Percentiles rank a stretch among this genome's conserved stretches.
Evolutionary conservation across 2,113 vertebrate species (phyloP).

Genomic region (Phrynosoma platyrhinos): DNA sequence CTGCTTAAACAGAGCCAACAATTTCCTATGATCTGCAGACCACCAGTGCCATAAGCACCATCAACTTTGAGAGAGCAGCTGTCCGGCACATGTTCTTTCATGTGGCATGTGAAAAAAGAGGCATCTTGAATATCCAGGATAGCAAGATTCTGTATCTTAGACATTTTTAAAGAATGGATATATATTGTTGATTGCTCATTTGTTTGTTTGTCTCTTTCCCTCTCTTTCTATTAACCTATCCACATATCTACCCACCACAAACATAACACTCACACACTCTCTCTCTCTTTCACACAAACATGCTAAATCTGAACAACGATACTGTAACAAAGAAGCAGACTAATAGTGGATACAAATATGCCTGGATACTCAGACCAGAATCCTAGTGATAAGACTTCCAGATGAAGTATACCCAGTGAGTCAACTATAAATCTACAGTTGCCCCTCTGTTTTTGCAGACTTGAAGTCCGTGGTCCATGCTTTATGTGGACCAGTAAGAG

Average conservation of each 20-base stretch:
- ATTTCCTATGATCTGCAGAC: constrained; percentile 53
- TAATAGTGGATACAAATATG: neutral
- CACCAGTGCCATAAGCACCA: constrained; percentile 57
- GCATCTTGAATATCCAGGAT: constrained; percentile 46
- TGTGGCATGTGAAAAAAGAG: constrained; percentile 31
- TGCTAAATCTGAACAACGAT: neutral
- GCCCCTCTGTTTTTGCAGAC: too few relatives aligned
- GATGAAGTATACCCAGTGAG: neutral
- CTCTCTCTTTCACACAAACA: neutral
- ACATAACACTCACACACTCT: neutral
- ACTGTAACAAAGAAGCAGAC: neutral
- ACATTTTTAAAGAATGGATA: constrained; percentile 31
- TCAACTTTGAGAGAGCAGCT: constrained; percentile 62
- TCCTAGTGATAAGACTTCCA: too few relatives aligned
- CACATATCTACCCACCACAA: too few relatives aligned
- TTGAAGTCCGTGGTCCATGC: too few relatives aligned
- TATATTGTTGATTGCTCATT: constrained; percentile 24
- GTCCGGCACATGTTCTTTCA: constrained; percentile 56
- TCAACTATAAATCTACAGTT: neutral
- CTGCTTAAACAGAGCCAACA: constrained; percentile 52
- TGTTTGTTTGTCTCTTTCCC: neutral
- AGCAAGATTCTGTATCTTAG: constrained; percentile 49
- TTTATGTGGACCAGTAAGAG: too few relatives aligned
- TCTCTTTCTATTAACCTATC: neutral
- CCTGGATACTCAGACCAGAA: too few relatives aligned